Conservation (phyloP, 2,888 invertebrate species). For the Hydraecia micacea region DNA sequence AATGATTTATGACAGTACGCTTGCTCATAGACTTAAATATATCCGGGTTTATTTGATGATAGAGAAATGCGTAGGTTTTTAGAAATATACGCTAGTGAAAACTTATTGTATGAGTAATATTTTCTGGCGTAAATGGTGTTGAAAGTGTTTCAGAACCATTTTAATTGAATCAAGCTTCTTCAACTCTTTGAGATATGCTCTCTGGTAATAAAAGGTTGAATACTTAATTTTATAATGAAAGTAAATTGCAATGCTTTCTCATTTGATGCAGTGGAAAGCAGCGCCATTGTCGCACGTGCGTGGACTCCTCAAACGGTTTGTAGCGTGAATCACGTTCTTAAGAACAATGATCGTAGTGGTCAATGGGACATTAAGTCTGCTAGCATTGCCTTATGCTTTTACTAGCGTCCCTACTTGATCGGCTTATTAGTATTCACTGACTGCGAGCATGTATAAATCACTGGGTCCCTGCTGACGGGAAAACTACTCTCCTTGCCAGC, state of each 20-base stretch:
- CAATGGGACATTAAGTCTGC: constrained; percentile 35
- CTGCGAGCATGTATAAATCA: constrained; percentile 79
- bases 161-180: constrained; percentile 1
- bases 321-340: constrained; percentile 51
- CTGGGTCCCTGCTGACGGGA: constrained; percentile 77
- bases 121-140: constrained; percentile 12
- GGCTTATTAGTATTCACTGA: constrained; percentile 78
- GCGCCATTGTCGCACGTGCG: constrained; percentile 69
- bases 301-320: constrained; percentile 64
- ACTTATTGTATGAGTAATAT: constrained; percentile 7
- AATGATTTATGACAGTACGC: constrained; percentile 43
- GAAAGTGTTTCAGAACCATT: not conserved
- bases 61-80: constrained; percentile 50
- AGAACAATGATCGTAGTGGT: constrained; percentile 48
- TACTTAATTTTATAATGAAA: constrained; percentile 46
- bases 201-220: constrained; percentile 30
- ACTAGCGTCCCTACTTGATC: constrained; percentile 48
- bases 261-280: constrained; percentile 71
- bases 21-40: constrained; percentile 55
- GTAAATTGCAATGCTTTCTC: constrained; percentile 59
- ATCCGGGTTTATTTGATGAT: constrained; percentile 43
- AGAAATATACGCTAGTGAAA: constrained; percentile 18
- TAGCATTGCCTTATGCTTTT: constrained; percentile 39
- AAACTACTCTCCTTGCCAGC: constrained; percentile 77
- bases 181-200: not conserved